Conservation (phyloP, 1,140 invertebrate species). For the Monochamus saltuarius region DNA sequence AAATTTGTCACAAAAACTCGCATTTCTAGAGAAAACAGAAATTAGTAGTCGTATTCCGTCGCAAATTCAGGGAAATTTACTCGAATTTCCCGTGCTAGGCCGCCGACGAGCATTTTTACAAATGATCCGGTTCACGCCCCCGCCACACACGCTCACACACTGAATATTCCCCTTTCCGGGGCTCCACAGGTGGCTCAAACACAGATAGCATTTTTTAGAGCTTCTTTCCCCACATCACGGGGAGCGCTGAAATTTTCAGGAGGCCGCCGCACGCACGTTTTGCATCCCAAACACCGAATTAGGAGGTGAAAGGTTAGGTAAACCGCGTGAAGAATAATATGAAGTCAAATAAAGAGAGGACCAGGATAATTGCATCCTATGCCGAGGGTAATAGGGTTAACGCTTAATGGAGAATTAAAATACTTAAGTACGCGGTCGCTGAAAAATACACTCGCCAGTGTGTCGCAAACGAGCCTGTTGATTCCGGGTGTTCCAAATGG, state of each 20-base stretch:
- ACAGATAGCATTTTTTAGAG: constrained; percentile 13
- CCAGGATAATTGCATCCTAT: constrained; percentile 19
- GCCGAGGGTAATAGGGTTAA: constrained; percentile 5
- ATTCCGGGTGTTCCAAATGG: neutral
- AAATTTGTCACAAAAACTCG: too few species aligned
- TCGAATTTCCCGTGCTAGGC: too few species aligned
- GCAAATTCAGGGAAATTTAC: too few species aligned
- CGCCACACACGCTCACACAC: constrained; percentile 1
- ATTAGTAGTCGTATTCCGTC: too few species aligned
- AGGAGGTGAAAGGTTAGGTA: constrained; percentile 16
- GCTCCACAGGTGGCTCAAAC: constrained; percentile 12
- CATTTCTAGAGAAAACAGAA: too few species aligned
- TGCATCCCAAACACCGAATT: constrained; percentile 15
- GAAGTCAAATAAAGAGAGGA: constrained; percentile 13
- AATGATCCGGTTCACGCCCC: constrained; percentile 11
- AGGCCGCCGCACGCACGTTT: constrained; percentile 9
- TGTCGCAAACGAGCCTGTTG: constrained; percentile 15
- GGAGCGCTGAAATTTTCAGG: neutral
- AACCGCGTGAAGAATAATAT: constrained; percentile 20
- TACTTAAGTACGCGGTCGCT: constrained; percentile 14
- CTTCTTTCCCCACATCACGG: constrained; percentile 1
- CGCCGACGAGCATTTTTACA: constrained; percentile 6
- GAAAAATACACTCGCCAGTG: constrained; percentile 14
- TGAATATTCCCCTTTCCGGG: constrained; percentile 4
- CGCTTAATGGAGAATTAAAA: constrained; percentile 19